Conservation (phyloP, 2,888 invertebrate species). For the Odontocolon sp. region DNA sequence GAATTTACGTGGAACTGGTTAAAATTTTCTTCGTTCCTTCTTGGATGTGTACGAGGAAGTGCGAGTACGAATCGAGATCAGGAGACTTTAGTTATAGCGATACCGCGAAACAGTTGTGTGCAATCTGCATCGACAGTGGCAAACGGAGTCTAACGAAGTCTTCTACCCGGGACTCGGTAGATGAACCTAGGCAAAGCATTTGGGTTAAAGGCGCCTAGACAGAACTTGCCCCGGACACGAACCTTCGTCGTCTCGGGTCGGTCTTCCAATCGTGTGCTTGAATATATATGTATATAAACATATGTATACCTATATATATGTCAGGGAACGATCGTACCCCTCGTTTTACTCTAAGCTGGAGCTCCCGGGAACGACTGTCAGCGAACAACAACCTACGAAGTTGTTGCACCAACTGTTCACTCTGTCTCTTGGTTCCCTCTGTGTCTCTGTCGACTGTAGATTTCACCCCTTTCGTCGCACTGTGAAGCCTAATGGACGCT, state of each 20-base stretch:
- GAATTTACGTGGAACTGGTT: too few relatives aligned
- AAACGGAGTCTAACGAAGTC: conserved; percentile 45
- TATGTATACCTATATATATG: neutral
- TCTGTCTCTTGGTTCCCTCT: conserved; percentile 14
- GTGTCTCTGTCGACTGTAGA: conserved; percentile 15
- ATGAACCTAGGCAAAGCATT: conserved; percentile 17
- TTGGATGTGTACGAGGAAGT: too few relatives aligned
- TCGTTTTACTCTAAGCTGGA: neutral
- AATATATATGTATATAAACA: neutral
- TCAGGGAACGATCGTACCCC: neutral
- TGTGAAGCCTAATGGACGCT: conserved; percentile 43
- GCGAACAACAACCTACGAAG: conserved; percentile 58
- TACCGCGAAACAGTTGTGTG: conserved; percentile 31
- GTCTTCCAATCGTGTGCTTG: conserved; percentile 28
- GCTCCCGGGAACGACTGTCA: conserved; percentile 57
- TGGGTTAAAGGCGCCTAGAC: conserved; percentile 18
- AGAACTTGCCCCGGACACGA: conserved; percentile 12
- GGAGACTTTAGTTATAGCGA: conserved; percentile 19
- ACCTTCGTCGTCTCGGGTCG: neutral
- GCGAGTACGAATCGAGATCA: neutral
- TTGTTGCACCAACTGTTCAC: conserved; percentile 61
- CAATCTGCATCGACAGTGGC: conserved; percentile 44
- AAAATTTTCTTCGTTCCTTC: too few relatives aligned
- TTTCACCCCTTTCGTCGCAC: conserved; percentile 35
- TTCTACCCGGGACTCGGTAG: neutral